Percentiles rank a stretch among this genome's conserved stretches.
phyloP scores from a whole-genome alignment of 2,797 vertebrate species.

The Monodelphis domestica region DNA sequence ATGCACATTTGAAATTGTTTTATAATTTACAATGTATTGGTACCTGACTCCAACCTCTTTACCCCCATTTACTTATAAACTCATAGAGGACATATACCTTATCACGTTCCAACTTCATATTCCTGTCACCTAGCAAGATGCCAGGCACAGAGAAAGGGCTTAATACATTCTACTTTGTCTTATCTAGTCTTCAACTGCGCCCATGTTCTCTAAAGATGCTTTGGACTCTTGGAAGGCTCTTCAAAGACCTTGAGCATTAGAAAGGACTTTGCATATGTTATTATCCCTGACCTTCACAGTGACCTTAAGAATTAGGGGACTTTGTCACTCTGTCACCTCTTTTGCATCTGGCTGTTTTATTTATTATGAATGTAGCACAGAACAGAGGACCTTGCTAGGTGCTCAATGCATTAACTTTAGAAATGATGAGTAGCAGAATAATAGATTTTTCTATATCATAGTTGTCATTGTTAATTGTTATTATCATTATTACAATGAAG shows the following conservation, averaged over 20 bases:
- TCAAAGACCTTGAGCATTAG: neutral
- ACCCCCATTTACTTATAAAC: neutral
- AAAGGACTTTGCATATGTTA: neutral
- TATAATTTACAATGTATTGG: neutral
- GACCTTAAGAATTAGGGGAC: neutral
- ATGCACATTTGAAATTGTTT: neutral
- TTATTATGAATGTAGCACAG: neutral
- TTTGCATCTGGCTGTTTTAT: neutral
- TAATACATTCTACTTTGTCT: neutral
- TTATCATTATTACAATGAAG: constrained; percentile 36
- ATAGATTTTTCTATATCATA: constrained; percentile 11
- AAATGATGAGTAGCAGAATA: neutral
- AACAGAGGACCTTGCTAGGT: neutral
- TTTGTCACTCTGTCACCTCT: neutral
- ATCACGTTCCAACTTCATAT: neutral
- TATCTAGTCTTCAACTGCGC: neutral
- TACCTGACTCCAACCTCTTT: neutral
- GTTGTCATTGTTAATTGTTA: constrained; percentile 49
- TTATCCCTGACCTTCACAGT: neutral
- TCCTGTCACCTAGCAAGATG: neutral
- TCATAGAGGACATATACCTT: neutral
- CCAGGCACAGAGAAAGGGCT: neutral
- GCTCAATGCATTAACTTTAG: constrained; percentile 3
- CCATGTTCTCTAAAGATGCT: neutral
- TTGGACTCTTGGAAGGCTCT: neutral